Conservation (phyloP, 2,797 vertebrate genomes). For the Scomberomorus guttatus region DNA sequence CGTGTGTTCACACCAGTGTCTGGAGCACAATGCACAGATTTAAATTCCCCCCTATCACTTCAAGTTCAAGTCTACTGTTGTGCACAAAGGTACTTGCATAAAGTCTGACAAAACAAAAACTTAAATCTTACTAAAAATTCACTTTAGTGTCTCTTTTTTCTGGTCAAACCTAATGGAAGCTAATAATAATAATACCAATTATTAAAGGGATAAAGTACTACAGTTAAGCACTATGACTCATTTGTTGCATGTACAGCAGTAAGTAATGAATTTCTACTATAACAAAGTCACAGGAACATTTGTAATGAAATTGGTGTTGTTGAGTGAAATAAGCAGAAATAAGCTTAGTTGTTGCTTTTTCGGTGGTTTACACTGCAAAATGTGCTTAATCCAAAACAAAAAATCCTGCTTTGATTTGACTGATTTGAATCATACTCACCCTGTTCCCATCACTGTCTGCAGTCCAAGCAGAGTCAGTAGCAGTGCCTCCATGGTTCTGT, state of each 20-base stretch:
- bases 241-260: not conserved
- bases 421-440: constrained; percentile 66
- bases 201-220: too few relatives aligned
- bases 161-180: not conserved
- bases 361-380: not conserved
- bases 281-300: not conserved
- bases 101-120: not conserved
- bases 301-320: not conserved
- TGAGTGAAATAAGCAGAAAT: not conserved
- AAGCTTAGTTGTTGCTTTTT: not conserved
- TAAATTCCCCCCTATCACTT: not conserved
- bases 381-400: not conserved
- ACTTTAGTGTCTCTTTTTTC: too few relatives aligned
- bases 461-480: constrained; percentile 76
- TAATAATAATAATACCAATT: too few relatives aligned
- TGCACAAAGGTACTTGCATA: not conserved
- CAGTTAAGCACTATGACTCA: not conserved
- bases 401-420: not conserved
- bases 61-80: not conserved
- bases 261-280: not conserved
- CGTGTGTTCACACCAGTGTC: constrained; percentile 89
- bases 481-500: constrained; percentile 70
- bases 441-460: constrained; percentile 69
- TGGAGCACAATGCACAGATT: constrained; percentile 54
- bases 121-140: too few relatives aligned